phyloP scores from a whole-genome alignment of 2,113 vertebrate genomes.

The Bubo bubo region DNA sequence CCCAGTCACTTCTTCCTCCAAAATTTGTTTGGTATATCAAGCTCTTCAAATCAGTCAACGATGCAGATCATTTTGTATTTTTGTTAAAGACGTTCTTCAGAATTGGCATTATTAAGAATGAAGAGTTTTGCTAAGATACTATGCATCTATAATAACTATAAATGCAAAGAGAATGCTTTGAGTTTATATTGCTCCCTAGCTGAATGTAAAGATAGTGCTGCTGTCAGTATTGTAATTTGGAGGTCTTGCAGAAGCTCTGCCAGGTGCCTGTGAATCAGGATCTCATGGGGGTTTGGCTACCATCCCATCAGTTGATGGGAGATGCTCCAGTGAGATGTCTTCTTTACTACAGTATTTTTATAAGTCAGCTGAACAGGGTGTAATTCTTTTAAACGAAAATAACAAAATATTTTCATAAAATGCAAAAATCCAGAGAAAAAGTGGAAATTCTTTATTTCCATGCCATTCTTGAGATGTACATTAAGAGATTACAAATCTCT shows the following conservation, averaged over 20 bases:
- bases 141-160: neutral
- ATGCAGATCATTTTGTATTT: neutral
- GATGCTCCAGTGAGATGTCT: conserved; percentile 79
- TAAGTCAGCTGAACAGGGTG: conserved; percentile 17
- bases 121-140: neutral
- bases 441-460: conserved; percentile 2
- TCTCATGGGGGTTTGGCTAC: conserved; percentile 79
- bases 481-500: neutral
- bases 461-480: neutral
- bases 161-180: neutral
- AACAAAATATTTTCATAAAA: neutral
- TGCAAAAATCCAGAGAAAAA: neutral
- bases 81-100: neutral
- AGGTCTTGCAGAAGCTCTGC: conserved; percentile 54
- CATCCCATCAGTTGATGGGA: conserved; percentile 80
- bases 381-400: neutral
- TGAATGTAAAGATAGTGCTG: neutral
- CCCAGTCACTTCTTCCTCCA: neutral
- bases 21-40: neutral
- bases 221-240: neutral
- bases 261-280: conserved; percentile 57
- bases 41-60: neutral
- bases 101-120: neutral
- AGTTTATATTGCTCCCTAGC: neutral
- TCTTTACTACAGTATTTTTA: conserved; percentile 74